These are phyloP conservation scores for Anodontia alba DNA, from an alignment of 2,888 invertebrate genomes.

Conservation along the genomic window DNA sequence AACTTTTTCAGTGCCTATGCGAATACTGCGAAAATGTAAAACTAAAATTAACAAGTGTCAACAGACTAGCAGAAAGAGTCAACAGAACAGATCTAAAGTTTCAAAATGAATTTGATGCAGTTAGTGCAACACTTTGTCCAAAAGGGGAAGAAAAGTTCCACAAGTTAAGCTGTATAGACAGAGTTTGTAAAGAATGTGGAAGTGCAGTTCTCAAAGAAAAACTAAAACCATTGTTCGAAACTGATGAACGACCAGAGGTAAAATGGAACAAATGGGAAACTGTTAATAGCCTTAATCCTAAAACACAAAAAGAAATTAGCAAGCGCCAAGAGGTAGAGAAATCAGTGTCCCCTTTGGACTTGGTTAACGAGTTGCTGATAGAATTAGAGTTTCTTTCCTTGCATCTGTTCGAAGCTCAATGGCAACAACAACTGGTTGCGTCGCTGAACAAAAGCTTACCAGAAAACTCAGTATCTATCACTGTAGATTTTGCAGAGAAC, in stretches of 20 bases:
- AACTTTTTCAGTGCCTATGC: slow-evolving; percentile 27
- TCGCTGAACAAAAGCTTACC: no score
- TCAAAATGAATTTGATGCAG: slow-evolving; percentile 10
- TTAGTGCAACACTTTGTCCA: slow-evolving; percentile 23
- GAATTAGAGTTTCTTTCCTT: no score
- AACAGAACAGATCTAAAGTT: neutral
- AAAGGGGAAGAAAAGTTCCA: slow-evolving; percentile 12
- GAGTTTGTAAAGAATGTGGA: slow-evolving; percentile 10
- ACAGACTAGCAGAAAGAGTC: slow-evolving; percentile 9
- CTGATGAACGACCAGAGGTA: neutral
- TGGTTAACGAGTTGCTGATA: no score
- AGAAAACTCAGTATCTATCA: no score
- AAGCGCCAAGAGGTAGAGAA: no score
- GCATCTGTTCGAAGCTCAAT: no score
- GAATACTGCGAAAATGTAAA: no score
- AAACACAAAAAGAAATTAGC: slow-evolving; percentile 39
- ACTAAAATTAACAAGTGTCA: no score
- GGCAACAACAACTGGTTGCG: no score
- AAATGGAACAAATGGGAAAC: slow-evolving; percentile 29
- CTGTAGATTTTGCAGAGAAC: no score
- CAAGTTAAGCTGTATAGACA: slow-evolving; percentile 13
- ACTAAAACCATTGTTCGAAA: slow-evolving; percentile 9
- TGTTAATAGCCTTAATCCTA: slow-evolving; percentile 23
- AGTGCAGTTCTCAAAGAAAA: neutral
- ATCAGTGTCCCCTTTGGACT: no score